Evolutionary conservation across 2,113 vertebrate species (phyloP), one percentile per base, ranked within the genome.

Genomic region (Chaetodon auriga): DNA sequence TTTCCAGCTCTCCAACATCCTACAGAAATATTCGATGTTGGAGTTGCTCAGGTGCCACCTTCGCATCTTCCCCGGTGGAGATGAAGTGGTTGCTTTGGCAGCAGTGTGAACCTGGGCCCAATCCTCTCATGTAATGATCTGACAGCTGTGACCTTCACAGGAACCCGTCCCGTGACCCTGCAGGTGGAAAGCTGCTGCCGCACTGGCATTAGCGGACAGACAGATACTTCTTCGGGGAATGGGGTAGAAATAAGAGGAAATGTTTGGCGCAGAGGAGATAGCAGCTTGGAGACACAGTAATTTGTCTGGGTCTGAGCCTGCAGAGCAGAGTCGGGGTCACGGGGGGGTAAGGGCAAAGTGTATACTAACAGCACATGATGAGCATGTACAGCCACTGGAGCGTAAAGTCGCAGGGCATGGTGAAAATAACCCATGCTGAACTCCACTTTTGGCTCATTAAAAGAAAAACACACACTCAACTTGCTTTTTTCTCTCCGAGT

Each of bases 131-230:
- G 89, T 93, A 88, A 91, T 85, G 76, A 83, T 89, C 81, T 76
- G 82, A 87, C 88, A 92, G 88, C 87, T 88, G 89, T 89, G 92
- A 83, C 93, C 91, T 93, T 90, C 89, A 88, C 72, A 65, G 86
- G 83, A 90, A 85, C 85, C 55, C 11, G 51, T 85, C 78, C 88
- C 85, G 41, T 79, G 89, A 90, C 86, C 86, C 84, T 4, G 77
- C 88, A 85, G 90, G 89, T 83, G 88, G 86, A 87, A 83, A 85
- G 85, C 84, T 82, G 81, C 83, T 38, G 72, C 64, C 5, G 21
- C 62, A 38, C 53, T 25, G 38, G 80, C 75, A 68, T 86, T 81
- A 87, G 86, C 49, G 71, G 78, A 83, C 76, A 80, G 79, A 79
- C 68, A 65, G 64, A 75, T 46, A 72, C 48, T 82, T 92, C 86